phyloP scores from a whole-genome alignment of 2,888 invertebrate species.

The Clitarchus hookeri region DNA sequence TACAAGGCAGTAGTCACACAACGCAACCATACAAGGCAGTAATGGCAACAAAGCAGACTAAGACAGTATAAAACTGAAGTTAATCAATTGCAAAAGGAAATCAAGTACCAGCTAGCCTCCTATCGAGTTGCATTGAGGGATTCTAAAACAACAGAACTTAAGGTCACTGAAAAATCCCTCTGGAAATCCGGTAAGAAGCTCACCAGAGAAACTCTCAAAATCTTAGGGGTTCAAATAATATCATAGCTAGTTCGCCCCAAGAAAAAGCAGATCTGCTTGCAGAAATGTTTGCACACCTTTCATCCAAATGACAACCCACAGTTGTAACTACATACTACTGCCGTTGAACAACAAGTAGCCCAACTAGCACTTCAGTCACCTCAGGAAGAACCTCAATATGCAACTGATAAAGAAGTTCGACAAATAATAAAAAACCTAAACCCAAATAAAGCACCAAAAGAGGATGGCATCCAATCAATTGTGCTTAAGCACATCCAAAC shows the following conservation, averaged over 20 bases:
- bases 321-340: neutral
- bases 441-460: neutral
- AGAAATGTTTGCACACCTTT: conserved; percentile 1
- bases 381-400: neutral
- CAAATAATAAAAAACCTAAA: neutral
- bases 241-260: conserved; percentile 5
- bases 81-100: neutral
- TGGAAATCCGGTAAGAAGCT: conserved; percentile 11
- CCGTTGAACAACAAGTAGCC: neutral
- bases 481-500: neutral
- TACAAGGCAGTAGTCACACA: neutral
- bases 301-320: conserved; percentile 11
- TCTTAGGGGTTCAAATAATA: neutral
- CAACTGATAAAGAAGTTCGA: neutral
- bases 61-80: neutral
- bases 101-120: neutral
- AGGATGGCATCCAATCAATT: neutral
- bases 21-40: neutral
- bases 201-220: neutral
- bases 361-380: neutral
- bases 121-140: neutral
- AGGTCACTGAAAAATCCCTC: neutral
- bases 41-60: neutral
- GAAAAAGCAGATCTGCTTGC: conserved; percentile 26
- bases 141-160: neutral